phyloP scores from a whole-genome alignment of 1,140 invertebrate genomes.

The Lanistes nyassanus region DNA sequence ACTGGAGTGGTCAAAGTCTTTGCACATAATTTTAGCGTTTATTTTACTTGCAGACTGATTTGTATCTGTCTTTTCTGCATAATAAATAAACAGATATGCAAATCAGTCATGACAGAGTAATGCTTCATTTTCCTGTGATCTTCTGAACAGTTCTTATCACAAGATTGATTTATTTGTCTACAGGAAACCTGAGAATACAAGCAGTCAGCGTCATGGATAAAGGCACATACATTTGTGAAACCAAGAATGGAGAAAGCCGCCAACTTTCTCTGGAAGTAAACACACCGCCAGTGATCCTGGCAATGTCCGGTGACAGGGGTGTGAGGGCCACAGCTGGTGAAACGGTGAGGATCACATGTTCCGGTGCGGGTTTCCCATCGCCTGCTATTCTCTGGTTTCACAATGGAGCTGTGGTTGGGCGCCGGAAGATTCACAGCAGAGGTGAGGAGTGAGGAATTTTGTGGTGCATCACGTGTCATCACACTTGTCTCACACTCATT shows the following conservation, averaged over 20 bases:
- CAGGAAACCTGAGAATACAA: conserved; percentile 74
- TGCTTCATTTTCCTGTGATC: no score
- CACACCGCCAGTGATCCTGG: not conserved
- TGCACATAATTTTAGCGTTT: no score
- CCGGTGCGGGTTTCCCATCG: not conserved
- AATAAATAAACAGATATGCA: no score
- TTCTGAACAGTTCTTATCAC: no score
- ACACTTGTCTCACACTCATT: no score
- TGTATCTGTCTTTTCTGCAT: no score
- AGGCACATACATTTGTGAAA: conserved; percentile 77
- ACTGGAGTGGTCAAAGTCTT: no score
- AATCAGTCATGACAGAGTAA: no score
- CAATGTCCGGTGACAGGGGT: not conserved
- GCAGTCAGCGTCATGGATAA: conserved; percentile 74
- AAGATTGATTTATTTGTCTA: not conserved
- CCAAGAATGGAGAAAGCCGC: conserved; percentile 67
- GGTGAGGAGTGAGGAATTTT: not conserved
- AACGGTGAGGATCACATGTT: conserved; percentile 5
- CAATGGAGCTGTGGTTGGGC: conserved; percentile 1
- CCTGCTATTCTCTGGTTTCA: conserved; percentile 15
- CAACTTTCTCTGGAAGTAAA: conserved; percentile 31
- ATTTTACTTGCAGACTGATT: no score
- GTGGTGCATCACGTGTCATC: no score
- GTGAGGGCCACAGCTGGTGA: not conserved
- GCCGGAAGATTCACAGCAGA: not conserved